phyloP scores from a whole-genome alignment of 2,888 invertebrate species.

The Furcula furcula region DNA sequence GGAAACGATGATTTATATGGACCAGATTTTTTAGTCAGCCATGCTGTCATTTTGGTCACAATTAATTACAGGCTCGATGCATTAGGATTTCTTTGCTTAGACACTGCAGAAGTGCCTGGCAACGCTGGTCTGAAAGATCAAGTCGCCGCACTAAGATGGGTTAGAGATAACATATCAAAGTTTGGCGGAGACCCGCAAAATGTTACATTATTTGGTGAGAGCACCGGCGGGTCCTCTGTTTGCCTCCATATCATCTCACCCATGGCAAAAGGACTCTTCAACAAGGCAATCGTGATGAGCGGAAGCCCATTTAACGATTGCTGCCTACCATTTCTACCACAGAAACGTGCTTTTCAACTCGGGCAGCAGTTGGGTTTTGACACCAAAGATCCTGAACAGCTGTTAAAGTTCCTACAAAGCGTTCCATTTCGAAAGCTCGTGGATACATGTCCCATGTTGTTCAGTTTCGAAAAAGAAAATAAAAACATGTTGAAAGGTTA shows the following conservation, averaged over 20 bases:
- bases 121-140: slow-evolving; percentile 79
- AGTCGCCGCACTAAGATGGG: slow-evolving; percentile 46
- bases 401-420: slow-evolving; percentile 47
- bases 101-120: slow-evolving; percentile 79
- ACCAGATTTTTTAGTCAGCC: slow-evolving; percentile 76
- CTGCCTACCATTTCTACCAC: slow-evolving; percentile 34
- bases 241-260: slow-evolving; percentile 42
- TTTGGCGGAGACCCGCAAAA: slow-evolving; percentile 49
- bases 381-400: slow-evolving; percentile 38
- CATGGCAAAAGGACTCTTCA: slow-evolving; percentile 44
- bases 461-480: slow-evolving; percentile 35
- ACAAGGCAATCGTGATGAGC: slow-evolving; percentile 43
- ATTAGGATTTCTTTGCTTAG: slow-evolving; percentile 78
- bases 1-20: slow-evolving; percentile 72
- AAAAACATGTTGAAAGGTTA: slow-evolving; percentile 38
- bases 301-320: slow-evolving; percentile 46
- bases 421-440: slow-evolving; percentile 40
- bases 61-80: slow-evolving; percentile 79
- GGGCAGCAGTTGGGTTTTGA: slow-evolving; percentile 45
- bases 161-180: slow-evolving; percentile 40
- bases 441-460: slow-evolving; percentile 31
- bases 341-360: slow-evolving; percentile 41
- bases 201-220: slow-evolving; percentile 52
- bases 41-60: slow-evolving; percentile 78
- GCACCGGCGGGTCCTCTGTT: slow-evolving; percentile 42